These are phyloP conservation scores for Paedocypris sp. DNA, from an alignment of 2,113 vertebrate genomes.

Conservation along the genomic window DNA sequence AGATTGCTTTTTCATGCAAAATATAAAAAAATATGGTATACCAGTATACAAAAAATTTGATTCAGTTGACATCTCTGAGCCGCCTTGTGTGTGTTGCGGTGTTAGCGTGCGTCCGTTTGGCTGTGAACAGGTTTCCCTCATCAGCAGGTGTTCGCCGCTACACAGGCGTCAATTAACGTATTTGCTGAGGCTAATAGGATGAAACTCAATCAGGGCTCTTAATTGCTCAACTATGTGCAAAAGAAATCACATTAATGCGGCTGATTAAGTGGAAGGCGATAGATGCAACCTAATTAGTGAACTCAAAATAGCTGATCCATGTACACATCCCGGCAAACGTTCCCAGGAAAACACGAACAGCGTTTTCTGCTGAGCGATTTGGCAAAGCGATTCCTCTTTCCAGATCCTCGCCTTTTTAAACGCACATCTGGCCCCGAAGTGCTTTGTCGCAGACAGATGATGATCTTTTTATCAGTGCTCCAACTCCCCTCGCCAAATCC, in stretches of 20 bases:
- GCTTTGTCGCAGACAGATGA: background rate
- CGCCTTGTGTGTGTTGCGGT: no score
- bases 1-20: no score
- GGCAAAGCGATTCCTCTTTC: constrained; percentile 9
- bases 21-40: no score
- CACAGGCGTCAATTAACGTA: constrained; percentile 87
- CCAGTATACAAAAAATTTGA: no score
- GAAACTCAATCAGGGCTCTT: constrained; percentile 96
- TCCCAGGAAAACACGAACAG: no score
- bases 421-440: constrained; percentile 16
- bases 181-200: constrained; percentile 98
- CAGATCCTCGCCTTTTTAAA: constrained; percentile 15
- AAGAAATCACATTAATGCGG: constrained; percentile 97
- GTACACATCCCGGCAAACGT: background rate
- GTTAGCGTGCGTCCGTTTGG: constrained; percentile 28
- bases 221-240: constrained; percentile 92
- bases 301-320: background rate
- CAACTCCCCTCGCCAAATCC: constrained; percentile 17
- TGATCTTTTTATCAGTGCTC: constrained; percentile 8
- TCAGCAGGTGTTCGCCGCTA: constrained; percentile 81
- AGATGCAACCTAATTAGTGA: constrained; percentile 82
- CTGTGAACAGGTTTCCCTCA: constrained; percentile 43
- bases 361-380: background rate
- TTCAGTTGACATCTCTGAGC: no score
- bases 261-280: constrained; percentile 94